phyloP scores from a whole-genome alignment of 2,797 vertebrate species.

The Babyrousa celebensis region DNA sequence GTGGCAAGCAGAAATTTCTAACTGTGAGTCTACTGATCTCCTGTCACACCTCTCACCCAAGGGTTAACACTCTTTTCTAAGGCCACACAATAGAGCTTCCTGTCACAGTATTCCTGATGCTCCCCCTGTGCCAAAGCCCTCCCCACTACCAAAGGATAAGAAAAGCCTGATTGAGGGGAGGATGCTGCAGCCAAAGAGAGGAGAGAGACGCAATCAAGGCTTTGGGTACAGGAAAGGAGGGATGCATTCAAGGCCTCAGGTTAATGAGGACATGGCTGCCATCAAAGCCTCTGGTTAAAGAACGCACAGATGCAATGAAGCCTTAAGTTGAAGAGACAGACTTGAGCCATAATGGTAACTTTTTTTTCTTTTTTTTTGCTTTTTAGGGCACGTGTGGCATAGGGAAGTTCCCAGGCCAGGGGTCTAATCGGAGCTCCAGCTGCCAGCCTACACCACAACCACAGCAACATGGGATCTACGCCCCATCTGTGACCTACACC shows the following conservation, averaged over 20 bases:
- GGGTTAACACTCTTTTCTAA: not conserved
- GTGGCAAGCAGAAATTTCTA: not conserved
- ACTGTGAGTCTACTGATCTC: not conserved
- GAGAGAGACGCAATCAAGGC: not conserved
- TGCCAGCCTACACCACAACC: no score
- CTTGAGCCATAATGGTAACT: not conserved
- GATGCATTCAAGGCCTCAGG: not conserved
- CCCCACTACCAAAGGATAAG: not conserved
- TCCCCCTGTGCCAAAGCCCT: not conserved
- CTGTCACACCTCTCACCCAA: not conserved
- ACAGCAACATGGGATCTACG: no score
- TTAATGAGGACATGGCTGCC: not conserved
- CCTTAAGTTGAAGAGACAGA: not conserved
- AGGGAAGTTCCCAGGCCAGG: no score
- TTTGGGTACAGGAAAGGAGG: not conserved
- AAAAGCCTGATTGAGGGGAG: not conserved
- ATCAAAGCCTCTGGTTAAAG: not conserved
- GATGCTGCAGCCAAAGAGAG: not conserved
- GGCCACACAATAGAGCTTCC: not conserved
- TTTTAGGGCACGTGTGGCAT: no score
- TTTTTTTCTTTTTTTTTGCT: no score
- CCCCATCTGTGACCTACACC: no score
- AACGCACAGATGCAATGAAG: not conserved
- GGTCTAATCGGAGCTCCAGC: no score
- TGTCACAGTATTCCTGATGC: not conserved